Evolutionary conservation across 92 coral and sea anemone species (phyloP), one percentile per base, ranked within the genome.

Genomic region (Umimayanthus kanabou): DNA sequence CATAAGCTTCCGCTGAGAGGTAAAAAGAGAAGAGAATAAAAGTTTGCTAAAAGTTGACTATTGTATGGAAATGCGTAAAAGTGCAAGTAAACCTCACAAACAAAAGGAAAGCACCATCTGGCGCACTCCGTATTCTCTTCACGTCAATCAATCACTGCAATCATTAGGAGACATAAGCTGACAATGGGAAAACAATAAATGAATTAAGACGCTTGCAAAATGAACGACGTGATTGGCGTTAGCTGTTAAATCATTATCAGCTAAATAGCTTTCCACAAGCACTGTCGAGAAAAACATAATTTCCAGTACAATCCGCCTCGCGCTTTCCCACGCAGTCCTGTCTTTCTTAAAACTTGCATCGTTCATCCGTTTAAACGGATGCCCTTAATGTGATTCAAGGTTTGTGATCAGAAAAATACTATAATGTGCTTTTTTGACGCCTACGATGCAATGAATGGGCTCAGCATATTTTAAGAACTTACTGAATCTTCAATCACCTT

Each of bases 131-230:
- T 84, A 88, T 93, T 95, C 94, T 95, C 81, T 90, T 82, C 87
- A 85, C 91, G 98, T 95, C 98, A 93, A 95, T 95, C 98, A 93
- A 95, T 95, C 98, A 93, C 91, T 84, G 98, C 98, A 94, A 93
- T 93, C 96, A 93, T 93, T 93, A 94, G 91, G 91, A 88, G 92
- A 93, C 98, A 93, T 95, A 91, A 93, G 92, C 92, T 93, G 94
- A 95, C 98, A 95, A 95, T 95, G 92, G 94, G 80, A 86, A 95
- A 95, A 95, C 94, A 95, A 95, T 95, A 91, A 93, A 93, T 96
- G 96, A 95, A 95, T 95, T 95, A 95, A 95, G 96, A 90, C 98
- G 93, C 92, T 91, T 89, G 95, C 91, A 86, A 92, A 92, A 76
- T 71, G 93, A 88, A 90, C 92, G 87, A 74, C 91, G 91, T 95